These are phyloP conservation scores for Pampus argenteus DNA, from an alignment of 2,797 vertebrate genomes.

Conservation along the genomic window DNA sequence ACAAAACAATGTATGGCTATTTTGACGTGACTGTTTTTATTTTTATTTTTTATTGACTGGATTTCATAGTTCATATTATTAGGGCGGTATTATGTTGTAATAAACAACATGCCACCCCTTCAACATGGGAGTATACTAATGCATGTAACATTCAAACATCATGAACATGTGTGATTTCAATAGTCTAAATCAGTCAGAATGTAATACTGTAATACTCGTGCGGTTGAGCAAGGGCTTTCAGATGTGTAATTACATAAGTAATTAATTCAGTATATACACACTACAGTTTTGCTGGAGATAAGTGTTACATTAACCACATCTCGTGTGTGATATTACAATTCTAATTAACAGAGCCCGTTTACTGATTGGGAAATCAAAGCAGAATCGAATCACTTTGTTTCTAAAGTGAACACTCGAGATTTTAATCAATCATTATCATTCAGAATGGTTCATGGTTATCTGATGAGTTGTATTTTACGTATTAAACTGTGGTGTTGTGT, in stretches of 20 bases:
- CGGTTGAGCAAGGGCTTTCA: neutral
- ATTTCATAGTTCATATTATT: neutral
- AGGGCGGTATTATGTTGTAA: neutral
- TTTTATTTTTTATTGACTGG: neutral
- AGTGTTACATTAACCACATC: neutral
- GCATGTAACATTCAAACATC: neutral
- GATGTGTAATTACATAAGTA: neutral
- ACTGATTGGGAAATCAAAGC: conserved; percentile 13
- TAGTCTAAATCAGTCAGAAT: neutral
- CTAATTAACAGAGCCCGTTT: conserved; percentile 2
- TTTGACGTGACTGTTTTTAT: neutral
- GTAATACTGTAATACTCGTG: neutral
- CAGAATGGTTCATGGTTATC: neutral
- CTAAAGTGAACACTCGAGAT: neutral
- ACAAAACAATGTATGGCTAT: neutral
- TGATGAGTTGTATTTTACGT: neutral
- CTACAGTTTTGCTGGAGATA: neutral
- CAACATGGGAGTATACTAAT: no score
- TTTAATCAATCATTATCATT: neutral
- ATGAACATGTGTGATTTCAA: neutral
- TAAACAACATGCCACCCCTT: neutral
- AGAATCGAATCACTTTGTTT: neutral
- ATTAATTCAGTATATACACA: neutral
- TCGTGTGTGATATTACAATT: conserved; percentile 1
- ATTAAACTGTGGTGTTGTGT: no score